A percentile compares a stretch with the other conserved stretches of the same genome.
Evolutionary conservation across 35 echinoderm and acorn worm genomes (phyloP).

Genomic region (Acanthaster planci): DNA sequence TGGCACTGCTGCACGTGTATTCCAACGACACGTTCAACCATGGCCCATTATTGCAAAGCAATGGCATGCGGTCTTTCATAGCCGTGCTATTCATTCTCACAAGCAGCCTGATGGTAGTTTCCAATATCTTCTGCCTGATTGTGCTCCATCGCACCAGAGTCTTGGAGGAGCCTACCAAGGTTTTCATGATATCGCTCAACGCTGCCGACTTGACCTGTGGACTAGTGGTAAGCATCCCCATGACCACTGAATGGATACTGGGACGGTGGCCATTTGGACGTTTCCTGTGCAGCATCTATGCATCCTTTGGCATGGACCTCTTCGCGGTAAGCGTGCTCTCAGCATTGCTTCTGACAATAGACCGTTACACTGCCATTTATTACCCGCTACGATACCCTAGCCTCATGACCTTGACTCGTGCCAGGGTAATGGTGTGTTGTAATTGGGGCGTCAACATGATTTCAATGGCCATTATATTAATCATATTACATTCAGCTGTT

Average conservation of each 20-base stretch:
- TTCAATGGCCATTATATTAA: not conserved
- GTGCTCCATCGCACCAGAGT: not conserved
- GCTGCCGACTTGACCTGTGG: not conserved
- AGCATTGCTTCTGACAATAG: not conserved
- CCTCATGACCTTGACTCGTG: not conserved
- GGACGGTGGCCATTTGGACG: not conserved
- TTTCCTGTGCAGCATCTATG: not conserved
- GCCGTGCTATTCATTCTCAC: not conserved
- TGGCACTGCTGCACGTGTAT: not conserved
- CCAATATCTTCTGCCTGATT: not conserved
- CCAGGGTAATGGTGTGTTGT: not conserved
- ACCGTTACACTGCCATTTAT: not conserved
- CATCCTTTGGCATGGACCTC: not conserved
- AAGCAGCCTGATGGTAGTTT: not conserved
- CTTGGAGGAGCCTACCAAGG: not conserved
- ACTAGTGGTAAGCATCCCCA: not conserved
- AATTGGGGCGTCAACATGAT: not conserved
- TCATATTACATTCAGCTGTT: not conserved
- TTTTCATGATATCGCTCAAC: slow-evolving; percentile 17
- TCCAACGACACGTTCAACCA: not conserved
- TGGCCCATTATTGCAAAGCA: not conserved
- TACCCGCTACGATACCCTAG: slow-evolving; percentile 1
- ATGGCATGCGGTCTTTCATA: not conserved
- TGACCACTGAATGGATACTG: not conserved
- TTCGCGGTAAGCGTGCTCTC: not conserved